Percentiles rank a stretch among this genome's conserved stretches.
Conservation (phyloP, 2,888 invertebrate species). For the Crossocerus cetratus region DNA sequence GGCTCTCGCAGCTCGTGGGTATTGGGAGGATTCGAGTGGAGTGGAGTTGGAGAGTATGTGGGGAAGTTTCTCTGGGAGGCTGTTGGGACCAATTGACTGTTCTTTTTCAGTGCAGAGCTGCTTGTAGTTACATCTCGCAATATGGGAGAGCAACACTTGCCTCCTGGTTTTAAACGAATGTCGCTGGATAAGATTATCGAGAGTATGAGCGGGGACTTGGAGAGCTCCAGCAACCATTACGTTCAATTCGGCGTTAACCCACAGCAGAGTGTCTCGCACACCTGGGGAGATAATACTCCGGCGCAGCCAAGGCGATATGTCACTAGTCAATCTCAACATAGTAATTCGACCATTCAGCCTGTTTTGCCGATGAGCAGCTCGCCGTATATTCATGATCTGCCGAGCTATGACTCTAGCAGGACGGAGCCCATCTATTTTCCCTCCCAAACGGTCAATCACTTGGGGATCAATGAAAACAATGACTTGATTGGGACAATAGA, state of each 20-base stretch:
- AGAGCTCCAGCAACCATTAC: constrained; percentile 80
- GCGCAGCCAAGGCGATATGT: constrained; percentile 65
- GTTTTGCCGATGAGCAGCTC: constrained; percentile 60
- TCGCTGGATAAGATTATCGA: constrained; percentile 80
- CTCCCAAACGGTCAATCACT: constrained; percentile 68
- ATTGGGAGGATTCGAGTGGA: too few species aligned
- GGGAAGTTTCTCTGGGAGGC: neutral
- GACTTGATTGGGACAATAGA: constrained; percentile 75
- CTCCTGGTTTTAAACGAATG: constrained; percentile 68
- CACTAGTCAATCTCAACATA: constrained; percentile 53
- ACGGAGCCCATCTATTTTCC: constrained; percentile 71
- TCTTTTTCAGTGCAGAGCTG: constrained; percentile 6
- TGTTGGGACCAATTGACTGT: neutral
- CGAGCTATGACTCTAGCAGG: constrained; percentile 55
- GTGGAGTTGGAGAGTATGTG: neutral
- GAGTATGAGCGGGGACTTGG: constrained; percentile 81
- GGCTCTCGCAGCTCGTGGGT: too few species aligned
- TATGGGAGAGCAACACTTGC: constrained; percentile 67
- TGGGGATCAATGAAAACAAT: constrained; percentile 73
- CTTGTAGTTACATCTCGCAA: constrained; percentile 40
- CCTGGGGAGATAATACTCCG: constrained; percentile 71
- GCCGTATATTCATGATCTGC: constrained; percentile 66
- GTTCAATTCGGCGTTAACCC: constrained; percentile 78
- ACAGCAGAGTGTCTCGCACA: constrained; percentile 67
- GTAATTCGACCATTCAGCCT: constrained; percentile 49